Percentiles rank a stretch among this genome's conserved stretches.
These are phyloP conservation scores for Reticulitermes lucifugus DNA, from an alignment of 2,888 invertebrate species.

Conservation along the genomic window DNA sequence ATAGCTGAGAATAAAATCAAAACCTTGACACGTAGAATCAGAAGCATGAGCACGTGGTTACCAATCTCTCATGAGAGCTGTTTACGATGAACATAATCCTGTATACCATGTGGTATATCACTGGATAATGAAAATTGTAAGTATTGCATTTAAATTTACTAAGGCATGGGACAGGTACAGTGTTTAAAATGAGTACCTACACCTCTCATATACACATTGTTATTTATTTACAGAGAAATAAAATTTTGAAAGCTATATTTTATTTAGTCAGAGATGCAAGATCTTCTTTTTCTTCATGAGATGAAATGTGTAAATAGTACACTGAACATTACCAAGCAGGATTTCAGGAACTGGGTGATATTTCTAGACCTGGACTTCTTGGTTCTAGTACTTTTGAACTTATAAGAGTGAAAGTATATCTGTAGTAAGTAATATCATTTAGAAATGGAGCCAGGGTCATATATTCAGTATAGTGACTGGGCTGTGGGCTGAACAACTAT, in stretches of 20 bases:
- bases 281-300: neutral
- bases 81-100: neutral
- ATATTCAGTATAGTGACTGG: no score
- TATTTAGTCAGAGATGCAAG: neutral
- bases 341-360: no score
- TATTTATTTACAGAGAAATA: neutral
- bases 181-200: slow-evolving; percentile 13
- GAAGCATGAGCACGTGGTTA: neutral
- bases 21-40: neutral
- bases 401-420: no score
- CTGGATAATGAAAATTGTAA: neutral
- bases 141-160: neutral
- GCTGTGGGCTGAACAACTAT: no score
- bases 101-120: neutral
- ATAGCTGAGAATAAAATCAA: neutral
- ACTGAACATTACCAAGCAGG: no score
- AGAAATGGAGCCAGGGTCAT: no score
- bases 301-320: no score
- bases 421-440: no score
- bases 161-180: neutral
- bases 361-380: no score
- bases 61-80: neutral
- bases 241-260: neutral
- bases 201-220: no score
- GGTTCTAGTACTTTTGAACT: no score